Evolutionary conservation across 2,797 vertebrate genomes (phyloP), one percentile per base, ranked within the genome.

Genomic region (Xyrichtys novacula): DNA sequence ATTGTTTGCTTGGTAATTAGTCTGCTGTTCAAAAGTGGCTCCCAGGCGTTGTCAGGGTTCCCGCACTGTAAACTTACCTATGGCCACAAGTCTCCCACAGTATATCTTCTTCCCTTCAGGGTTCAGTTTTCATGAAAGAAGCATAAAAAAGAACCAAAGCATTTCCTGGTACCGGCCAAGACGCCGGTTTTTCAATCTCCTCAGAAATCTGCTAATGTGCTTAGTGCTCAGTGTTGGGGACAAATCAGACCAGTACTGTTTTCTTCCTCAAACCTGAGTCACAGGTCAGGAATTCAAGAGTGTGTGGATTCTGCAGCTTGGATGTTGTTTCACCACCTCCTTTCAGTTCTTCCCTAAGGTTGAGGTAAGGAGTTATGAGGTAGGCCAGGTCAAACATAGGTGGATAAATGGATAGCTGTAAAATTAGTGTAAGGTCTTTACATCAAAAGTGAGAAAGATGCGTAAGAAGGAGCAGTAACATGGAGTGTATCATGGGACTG

Each of bases 121-220:
- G 40, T 32, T 11, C 31, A 48, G 42, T 44, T 22, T 36, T 36
- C 6, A 14, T 23, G 14, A 10, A 32, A 50, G 2, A 65, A 60
- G n/a, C n/a, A 25, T 40, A 32, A 69, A 47, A 65, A 26, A 32
- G 20, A 55, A 19, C 16, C 19, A 32, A 44, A 69, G 67, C 63
- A 62, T 70, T 83, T 69, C 44, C 17, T 55, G 32, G 58, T 66
- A 47, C 64, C 3, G 42, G 65, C 72, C 38, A 50, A 65, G 28
- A 67, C 29, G 48, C 53, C 75, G 78, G 22, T 76, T 88, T 85
- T 84, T 54, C 82, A 84, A 59, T 80, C 64, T 74, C 9, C 67
- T 75, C 47, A 69, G 44, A 85, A 81, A 83, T 81, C 84, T 88
- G 81, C 80, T 83, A 67, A 88, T 82, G 76, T 84, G 72, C 81